Evolutionary conservation across 2,888 invertebrate species (phyloP), one percentile per base, ranked within the genome.

Genomic region (Agriopis marginaria): DNA sequence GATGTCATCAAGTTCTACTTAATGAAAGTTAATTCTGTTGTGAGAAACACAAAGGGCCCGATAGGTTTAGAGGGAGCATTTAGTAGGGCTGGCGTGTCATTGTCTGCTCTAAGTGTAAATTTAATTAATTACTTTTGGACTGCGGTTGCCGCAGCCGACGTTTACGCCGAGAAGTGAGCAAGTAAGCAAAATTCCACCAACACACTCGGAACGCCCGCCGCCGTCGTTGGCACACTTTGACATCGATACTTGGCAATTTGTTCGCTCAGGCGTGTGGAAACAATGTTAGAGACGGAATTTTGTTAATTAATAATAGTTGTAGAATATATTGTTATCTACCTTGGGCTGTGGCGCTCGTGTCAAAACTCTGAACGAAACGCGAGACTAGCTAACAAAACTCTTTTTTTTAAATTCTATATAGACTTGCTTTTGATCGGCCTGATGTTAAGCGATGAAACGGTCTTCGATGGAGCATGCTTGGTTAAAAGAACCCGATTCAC

Each of bases 121-220:
- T 79, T 77, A 82, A 83, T 82, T 83, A 83, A 81, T 83, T 83
- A 82, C 79, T 79, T 80, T 79, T 78, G 79, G 76, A 76, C 78
- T 75, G 71, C 71, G 76, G 79, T 75, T 74, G 69, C 71, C 71
- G 68, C 66, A 68, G 72, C 66, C 63, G 76, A 71, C 63, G 67
- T 42, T 69, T 54, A 63, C 63, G 68, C 39, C 60, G 60, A 72
- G 73, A 64, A 74, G 61, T 65, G 70, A 71, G 68, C 76, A 70
- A 71, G 68, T 71, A 64, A 70, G 75, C 68, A 74, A 66, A 69
- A 66, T 72, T 72, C 51, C 64, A 49, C 70, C 66, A 62, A 58
- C 69, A 68, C 68, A 68, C 69, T 70, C 66, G 50, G 55, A 40
- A 39, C 50, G 42, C 44, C 53, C 50, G 23, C 23, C 32, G 32